Evolutionary conservation across 2,888 invertebrate species (phyloP), one percentile per base, ranked within the genome.

Genomic region (Erebia ligea): DNA sequence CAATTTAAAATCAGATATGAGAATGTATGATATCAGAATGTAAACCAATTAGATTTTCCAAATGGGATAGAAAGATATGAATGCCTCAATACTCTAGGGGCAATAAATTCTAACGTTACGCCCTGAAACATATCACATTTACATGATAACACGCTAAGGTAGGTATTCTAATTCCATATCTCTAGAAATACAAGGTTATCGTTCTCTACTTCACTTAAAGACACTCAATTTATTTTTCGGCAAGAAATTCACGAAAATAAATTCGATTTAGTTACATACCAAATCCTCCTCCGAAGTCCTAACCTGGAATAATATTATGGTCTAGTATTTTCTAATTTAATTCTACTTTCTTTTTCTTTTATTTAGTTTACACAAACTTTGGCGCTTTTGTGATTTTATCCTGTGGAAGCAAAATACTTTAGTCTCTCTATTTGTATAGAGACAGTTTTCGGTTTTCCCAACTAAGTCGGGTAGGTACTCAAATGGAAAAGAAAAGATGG

Each of bases 191-290:
- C 42, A 48, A 45, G 15, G 45, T 25, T 34, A 48, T 62, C 21
- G 21, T 62, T 15, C 48, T 48, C 21, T 21, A 5, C 48, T 15
- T 17, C 17, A n/a, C 42, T 48, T 45, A 48, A 62, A 21, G 62
- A 62, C 62, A 62, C 48, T 21, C 45, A 45, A 62, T 62, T 62
- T 48, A 62, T 45, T 45, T 62, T 62, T 62, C 62, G 62, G 48
- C 45, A 25, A 62, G 19, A 62, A 48, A 15, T 42, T 48, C 62
- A 2, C 45, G 48, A 62, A 48, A 21, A 25, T 62, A 62, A 48
- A 62, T 62, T 62, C 45, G 48, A 62, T 62, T 62, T 21, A 15
- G 11, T n/a, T 34, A 34, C 34, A 6, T 34, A 34, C 34, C 45
- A 48, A 62, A 62, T 62, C 62, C 21, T 25, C 21, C 48, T 21